Evolutionary conservation across 2,113 vertebrate genomes (phyloP), one percentile per base, ranked within the genome.

Genomic region (Ramphastos sulfuratus): DNA sequence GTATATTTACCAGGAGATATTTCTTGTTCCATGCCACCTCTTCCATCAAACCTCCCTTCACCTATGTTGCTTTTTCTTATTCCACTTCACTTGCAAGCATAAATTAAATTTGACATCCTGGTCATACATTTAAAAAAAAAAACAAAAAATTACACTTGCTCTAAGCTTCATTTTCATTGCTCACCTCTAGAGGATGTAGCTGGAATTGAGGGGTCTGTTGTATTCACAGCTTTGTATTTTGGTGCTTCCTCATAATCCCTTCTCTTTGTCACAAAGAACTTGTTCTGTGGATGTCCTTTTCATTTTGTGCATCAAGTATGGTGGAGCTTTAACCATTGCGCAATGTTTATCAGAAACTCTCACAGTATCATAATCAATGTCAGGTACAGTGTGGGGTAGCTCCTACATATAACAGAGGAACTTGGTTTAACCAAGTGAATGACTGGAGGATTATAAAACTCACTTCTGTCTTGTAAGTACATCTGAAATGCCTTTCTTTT

Each of bases 331-430:
- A 48, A 30, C 46, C 11, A 6, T 20, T 21, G 46, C 11, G 23
- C 12, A 31, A 28, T 10, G 31, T 35, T 55, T 35, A 54, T 23
- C 37, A 72, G 46, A n/a, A 35, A 25, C 39, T 35, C 46, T 66
- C 59, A 69, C 20, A 55, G 33, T 12, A 28, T 33, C 24, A 7
- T 20, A 50, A 30, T 50, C 59, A 76, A 27, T 3, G 5, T 61
- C 48, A 65, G 0, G 1, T 52, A 56, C 19, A 10, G 8, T 16
- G 5, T 23, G 1, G 5, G 4, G 72, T 37, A 50, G 20, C 6
- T 59, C 19, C 20, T 74, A 23, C 78, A 39, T 2, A 1, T 78
- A n/a, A 37, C 44, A 44, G 37, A 61, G 58, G 76, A 85, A 72
- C 3, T 82, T n/a, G 7, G 50, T 87, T 82, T 15, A 73, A 74